Percentiles rank a stretch among this genome's conserved stretches.
Conservation (phyloP, 2,888 invertebrate species). For the Eucera pruinosa region DNA sequence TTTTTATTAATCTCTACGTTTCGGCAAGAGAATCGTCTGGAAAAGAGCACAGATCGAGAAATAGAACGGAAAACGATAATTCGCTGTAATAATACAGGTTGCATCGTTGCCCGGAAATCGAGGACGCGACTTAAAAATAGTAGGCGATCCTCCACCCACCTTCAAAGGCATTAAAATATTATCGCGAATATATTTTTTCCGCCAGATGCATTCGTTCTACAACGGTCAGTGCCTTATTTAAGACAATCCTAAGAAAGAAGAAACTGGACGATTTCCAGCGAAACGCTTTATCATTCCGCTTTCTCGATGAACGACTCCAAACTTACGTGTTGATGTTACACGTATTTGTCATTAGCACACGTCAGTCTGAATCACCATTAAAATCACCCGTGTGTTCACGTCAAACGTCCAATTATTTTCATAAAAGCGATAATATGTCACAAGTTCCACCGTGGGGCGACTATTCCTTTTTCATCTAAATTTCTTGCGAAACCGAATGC, state of each 20-base stretch:
- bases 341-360: constrained; percentile 4
- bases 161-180: constrained; percentile 47
- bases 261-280: constrained; percentile 21
- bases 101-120: constrained; percentile 41
- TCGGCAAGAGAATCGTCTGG: too few species aligned
- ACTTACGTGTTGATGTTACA: not conserved
- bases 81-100: constrained; percentile 39
- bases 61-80: constrained; percentile 2
- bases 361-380: constrained; percentile 10
- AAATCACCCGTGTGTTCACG: not conserved
- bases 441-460: not conserved
- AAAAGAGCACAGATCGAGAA: not conserved
- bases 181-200: constrained; percentile 36
- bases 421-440: constrained; percentile 10
- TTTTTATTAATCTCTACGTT: too few species aligned
- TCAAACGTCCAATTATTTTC: constrained; percentile 14
- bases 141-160: constrained; percentile 22
- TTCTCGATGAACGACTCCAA: not conserved
- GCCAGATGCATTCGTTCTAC: constrained; percentile 20
- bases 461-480: not conserved
- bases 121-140: constrained; percentile 60
- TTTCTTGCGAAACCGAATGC: constrained; percentile 6
- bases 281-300: constrained; percentile 14
- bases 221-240: constrained; percentile 1
- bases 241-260: constrained; percentile 39